Evolutionary conservation across 2,888 invertebrate genomes (phyloP).

Genomic region (Archips xylosteana): DNA sequence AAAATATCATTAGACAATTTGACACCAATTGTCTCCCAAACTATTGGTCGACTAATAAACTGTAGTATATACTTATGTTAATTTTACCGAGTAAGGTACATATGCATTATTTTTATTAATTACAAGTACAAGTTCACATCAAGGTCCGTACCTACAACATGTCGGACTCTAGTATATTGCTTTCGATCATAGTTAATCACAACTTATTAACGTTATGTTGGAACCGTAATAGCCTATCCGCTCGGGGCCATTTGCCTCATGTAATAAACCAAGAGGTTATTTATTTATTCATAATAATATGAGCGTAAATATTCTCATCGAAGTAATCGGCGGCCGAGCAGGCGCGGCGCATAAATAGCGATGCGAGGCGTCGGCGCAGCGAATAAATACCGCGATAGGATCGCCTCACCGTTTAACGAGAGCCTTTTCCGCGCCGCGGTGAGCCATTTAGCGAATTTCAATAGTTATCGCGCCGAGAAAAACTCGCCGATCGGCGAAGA

Average conservation of each 20-base stretch:
- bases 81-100: not conserved
- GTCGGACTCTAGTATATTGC: conserved; percentile 17
- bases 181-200: conserved; percentile 49
- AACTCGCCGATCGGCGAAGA: conserved; percentile 76
- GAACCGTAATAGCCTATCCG: conserved; percentile 48
- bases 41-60: too few species aligned
- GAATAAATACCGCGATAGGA: conserved; percentile 82
- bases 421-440: conserved; percentile 83
- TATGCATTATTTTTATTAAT: not conserved
- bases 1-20: too few species aligned
- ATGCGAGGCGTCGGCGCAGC: conserved; percentile 69
- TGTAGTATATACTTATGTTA: too few species aligned
- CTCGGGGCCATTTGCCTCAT: conserved; percentile 56
- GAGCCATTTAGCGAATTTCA: conserved; percentile 85
- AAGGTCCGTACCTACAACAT: not conserved
- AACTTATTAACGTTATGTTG: conserved; percentile 51
- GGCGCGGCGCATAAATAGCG: conserved; percentile 73
- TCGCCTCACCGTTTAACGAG: conserved; percentile 83
- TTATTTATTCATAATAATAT: conserved; percentile 65
- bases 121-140: not conserved
- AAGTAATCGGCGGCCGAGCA: conserved; percentile 57
- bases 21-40: too few species aligned
- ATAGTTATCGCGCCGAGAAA: conserved; percentile 85
- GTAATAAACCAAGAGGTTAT: conserved; percentile 59
- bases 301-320: conserved; percentile 61